A percentile compares a stretch with the other conserved stretches of the same genome.
Evolutionary conservation across 2,888 invertebrate genomes (phyloP).

Genomic region (Herminia tarsipennalis): DNA sequence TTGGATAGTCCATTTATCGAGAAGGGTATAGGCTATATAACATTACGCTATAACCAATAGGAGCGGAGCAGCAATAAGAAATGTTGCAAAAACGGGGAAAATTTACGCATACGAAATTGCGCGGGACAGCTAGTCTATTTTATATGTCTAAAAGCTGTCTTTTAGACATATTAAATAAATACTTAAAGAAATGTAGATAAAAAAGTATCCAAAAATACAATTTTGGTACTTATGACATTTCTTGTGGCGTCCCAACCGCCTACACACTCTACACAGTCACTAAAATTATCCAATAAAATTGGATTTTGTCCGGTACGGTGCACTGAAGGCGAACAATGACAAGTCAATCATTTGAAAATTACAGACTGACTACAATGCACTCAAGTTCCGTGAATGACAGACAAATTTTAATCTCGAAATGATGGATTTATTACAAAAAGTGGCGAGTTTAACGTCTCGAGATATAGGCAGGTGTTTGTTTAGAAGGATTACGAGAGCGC

Average conservation of each 20-base stretch:
- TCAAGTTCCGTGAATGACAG: slow-evolving; percentile 38
- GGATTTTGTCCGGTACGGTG: slow-evolving; percentile 61
- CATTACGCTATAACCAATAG: no score
- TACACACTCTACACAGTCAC: slow-evolving; percentile 59
- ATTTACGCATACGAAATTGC: no score
- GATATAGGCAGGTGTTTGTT: slow-evolving; percentile 44
- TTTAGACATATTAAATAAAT: no score
- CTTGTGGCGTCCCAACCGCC: slow-evolving; percentile 40
- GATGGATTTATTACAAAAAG: slow-evolving; percentile 53
- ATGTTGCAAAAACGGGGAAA: no score
- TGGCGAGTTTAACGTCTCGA: slow-evolving; percentile 14
- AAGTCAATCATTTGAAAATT: slow-evolving; percentile 74
- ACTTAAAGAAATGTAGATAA: no score
- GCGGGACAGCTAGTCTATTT: no score
- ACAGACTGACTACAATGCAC: slow-evolving; percentile 58
- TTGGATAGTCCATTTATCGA: no score
- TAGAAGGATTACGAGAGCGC: slow-evolving; percentile 29
- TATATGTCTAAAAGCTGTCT: no score
- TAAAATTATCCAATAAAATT: slow-evolving; percentile 72
- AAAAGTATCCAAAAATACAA: slow-evolving; percentile 11
- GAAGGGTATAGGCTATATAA: no score
- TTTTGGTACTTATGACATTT: slow-evolving; percentile 31
- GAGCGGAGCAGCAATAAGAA: no score
- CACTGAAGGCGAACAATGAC: slow-evolving; percentile 50
- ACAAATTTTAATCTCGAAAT: slow-evolving; percentile 57